Base-by-base conservation (phyloP, 2,888 invertebrate genomes). In the Pseudococcus longispinus region DNA sequence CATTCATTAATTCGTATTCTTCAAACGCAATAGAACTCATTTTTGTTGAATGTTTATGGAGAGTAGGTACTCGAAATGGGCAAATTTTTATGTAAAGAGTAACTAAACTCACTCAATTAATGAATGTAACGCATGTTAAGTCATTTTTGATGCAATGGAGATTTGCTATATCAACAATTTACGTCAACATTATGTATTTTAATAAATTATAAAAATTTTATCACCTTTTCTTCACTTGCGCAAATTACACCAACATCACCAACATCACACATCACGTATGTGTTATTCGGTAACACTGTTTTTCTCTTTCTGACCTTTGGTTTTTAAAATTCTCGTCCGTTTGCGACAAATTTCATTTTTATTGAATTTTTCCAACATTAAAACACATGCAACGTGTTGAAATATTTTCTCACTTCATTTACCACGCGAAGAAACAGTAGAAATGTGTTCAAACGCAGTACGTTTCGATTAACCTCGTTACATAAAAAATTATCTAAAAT, bases 1-100 rank as follows among this genome's bases (percentile, higher is more conserved):
- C 96, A 89, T 94, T 94, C 92, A 96, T 94, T 70, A 96, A 92
- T 90, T 95, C 95, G 90, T 94, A 95, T 90, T 96, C 96, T 91
- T 96, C 96, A 90, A 94, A 91, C 65, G 93, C 92, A 88, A 94
- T 92, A 82, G 92, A 92, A 70, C 89, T 88, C 89, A 89, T 89
- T 84, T 84, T 55, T 26, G 15, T 55, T 26, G 15, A 29, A 26
- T n/a, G 60, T 55, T 51, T 55, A 84, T 84, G 51, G 84, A 32
- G 15, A 44, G 42, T 55, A n/a, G 65, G 29, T 70, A 70, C 70
- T 70, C 13, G 70, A 70, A 18, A 70, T 70, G 29, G 15, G 70
- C 29, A 29, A 70, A 70, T 32, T 70, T 65, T 65, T 29, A 29
- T 29, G 2, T 18, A 70, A 60, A 70, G 8, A 29, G 4, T 29